Percentiles rank a stretch among this genome's conserved stretches.
phyloP scores from a whole-genome alignment of 2,113 vertebrate species.

The Capreolus pygargus region DNA sequence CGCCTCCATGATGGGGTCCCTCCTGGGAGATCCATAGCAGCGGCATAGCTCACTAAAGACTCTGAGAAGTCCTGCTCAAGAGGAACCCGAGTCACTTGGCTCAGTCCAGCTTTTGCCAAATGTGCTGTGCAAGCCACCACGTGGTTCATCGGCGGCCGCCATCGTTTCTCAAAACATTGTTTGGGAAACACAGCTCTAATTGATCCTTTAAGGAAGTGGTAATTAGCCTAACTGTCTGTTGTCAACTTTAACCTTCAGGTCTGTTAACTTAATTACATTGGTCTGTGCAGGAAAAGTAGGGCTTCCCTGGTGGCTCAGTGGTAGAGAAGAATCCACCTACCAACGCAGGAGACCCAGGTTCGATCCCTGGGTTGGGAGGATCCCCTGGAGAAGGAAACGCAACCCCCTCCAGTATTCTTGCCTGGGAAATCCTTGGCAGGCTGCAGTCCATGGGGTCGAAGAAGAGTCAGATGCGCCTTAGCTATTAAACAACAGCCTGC shows the following conservation, averaged over 20 bases:
- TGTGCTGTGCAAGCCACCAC: not conserved
- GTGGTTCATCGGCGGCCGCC: not conserved
- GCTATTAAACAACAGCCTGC: not conserved
- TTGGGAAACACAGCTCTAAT: slow-evolving; percentile 30
- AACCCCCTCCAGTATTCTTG: not conserved
- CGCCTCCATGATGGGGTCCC: accelerated
- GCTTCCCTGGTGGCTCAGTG: not conserved
- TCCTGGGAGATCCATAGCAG: accelerated
- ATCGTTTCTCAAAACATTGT: not conserved
- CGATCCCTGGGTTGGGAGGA: not conserved
- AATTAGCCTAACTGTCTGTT: slow-evolving; percentile 49
- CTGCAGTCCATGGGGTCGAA: not conserved
- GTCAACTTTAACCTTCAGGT: slow-evolving; percentile 18
- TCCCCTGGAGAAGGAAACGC: not conserved
- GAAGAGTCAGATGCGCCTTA: not conserved
- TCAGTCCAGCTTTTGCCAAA: not conserved
- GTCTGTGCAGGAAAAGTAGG: not conserved
- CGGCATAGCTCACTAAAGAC: not conserved
- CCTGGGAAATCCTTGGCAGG: not conserved
- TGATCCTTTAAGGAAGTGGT: slow-evolving; percentile 26
- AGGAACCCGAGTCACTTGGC: not conserved
- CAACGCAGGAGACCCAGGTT: not conserved
- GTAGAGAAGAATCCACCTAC: not conserved
- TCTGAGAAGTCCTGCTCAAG: not conserved
- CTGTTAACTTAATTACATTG: slow-evolving; percentile 51